Percentiles rank a stretch among this genome's conserved stretches.
Evolutionary conservation across 2,888 invertebrate genomes (phyloP).

Genomic region (Hedychridium roseum): DNA sequence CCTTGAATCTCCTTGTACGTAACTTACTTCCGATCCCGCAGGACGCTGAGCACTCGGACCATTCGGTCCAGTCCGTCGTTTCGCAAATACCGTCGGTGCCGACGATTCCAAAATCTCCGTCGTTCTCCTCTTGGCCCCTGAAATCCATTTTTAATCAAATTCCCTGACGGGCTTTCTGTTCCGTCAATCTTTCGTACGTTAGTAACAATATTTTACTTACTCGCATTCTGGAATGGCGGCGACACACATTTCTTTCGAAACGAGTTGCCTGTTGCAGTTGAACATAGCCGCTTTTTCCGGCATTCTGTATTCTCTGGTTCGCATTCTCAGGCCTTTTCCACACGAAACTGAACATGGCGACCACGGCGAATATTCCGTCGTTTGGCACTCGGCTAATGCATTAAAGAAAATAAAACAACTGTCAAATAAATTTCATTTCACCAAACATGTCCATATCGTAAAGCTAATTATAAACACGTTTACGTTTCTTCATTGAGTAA

Average conservation of each 20-base stretch:
- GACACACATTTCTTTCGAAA: conserved; percentile 91
- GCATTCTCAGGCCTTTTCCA: conserved; percentile 70
- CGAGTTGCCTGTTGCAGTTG: conserved; percentile 71
- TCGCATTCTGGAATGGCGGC: conserved; percentile 78
- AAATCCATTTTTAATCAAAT: conserved; percentile 5
- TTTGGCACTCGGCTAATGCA: conserved; percentile 66
- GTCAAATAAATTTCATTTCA: neutral
- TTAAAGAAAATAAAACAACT: neutral
- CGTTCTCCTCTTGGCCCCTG: conserved; percentile 54
- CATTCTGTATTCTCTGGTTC: conserved; percentile 68
- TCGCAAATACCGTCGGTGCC: conserved; percentile 72
- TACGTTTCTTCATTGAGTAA: neutral
- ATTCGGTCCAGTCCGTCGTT: conserved; percentile 77
- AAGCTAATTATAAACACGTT: neutral
- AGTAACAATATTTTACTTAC: conserved; percentile 65
- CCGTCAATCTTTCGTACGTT: neutral
- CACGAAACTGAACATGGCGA: conserved; percentile 73
- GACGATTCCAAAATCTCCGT: conserved; percentile 55
- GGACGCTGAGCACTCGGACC: conserved; percentile 87
- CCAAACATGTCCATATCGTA: neutral
- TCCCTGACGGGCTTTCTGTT: too few relatives aligned
- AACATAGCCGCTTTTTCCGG: conserved; percentile 78
- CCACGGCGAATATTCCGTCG: conserved; percentile 69
- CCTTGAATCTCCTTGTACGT: conserved; percentile 73
- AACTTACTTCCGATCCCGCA: conserved; percentile 84